Evolutionary conservation across 2,888 invertebrate species (phyloP).

Genomic region (Ecdyonurus torrentis): DNA sequence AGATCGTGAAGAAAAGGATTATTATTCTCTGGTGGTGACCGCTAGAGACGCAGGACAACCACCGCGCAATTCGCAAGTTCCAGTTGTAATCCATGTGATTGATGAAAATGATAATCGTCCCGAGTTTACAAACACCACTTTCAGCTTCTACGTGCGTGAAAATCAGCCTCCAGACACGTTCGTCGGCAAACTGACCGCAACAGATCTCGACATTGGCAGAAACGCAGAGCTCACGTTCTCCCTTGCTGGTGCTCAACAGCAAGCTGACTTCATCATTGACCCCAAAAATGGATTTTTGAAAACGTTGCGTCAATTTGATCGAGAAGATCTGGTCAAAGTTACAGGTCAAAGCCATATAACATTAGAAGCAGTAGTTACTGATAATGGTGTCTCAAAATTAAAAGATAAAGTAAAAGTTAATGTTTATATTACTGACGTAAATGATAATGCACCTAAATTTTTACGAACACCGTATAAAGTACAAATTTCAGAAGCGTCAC

Average conservation of each 20-base stretch:
- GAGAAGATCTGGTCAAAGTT: slow-evolving; percentile 63
- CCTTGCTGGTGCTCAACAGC: slow-evolving; percentile 44
- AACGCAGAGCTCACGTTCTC: slow-evolving; percentile 83
- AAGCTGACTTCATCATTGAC: slow-evolving; percentile 64
- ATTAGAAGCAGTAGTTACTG: slow-evolving; percentile 73
- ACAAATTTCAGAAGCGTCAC: slow-evolving; percentile 76
- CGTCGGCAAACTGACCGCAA: slow-evolving; percentile 79
- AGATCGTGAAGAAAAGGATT: slow-evolving; percentile 81
- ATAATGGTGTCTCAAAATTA: slow-evolving; percentile 60
- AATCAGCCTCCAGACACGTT: slow-evolving; percentile 79
- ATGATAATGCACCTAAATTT: slow-evolving; percentile 80
- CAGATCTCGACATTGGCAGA: slow-evolving; percentile 76
- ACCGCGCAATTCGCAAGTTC: slow-evolving; percentile 64
- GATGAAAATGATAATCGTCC: slow-evolving; percentile 97
- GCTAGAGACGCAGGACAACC: slow-evolving; percentile 69
- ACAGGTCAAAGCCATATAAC: slow-evolving; percentile 64
- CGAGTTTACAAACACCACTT: slow-evolving; percentile 76
- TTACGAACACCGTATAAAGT: slow-evolving; percentile 67
- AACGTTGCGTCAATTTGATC: slow-evolving; percentile 70
- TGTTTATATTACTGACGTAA: slow-evolving; percentile 76
- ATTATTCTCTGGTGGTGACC: slow-evolving; percentile 73
- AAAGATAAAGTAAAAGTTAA: slow-evolving; percentile 76
- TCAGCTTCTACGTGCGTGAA: slow-evolving; percentile 76
- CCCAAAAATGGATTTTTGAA: slow-evolving; percentile 81
- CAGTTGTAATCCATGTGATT: slow-evolving; percentile 80